phyloP scores from a whole-genome alignment of 2,113 vertebrate species.

The Tenebrosternarchus preto region DNA sequence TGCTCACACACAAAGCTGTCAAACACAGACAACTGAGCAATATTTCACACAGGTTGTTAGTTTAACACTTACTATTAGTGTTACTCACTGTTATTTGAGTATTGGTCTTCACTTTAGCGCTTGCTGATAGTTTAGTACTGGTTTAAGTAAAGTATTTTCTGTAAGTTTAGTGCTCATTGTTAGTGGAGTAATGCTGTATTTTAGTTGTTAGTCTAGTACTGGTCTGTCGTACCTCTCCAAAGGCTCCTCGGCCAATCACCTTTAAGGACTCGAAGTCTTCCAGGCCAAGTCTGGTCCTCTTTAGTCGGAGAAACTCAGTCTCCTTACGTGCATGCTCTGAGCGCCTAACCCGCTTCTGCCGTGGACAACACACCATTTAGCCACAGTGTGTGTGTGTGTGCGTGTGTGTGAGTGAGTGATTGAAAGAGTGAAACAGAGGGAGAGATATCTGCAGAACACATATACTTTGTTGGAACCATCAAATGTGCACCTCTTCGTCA shows the following conservation, averaged over 20 bases:
- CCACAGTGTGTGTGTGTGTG: background rate
- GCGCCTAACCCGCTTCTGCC: conserved; percentile 54
- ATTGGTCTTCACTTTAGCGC: background rate
- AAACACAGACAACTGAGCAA: background rate
- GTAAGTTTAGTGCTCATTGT: too few relatives aligned
- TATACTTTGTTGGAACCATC: background rate
- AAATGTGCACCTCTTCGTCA: conserved; percentile 83
- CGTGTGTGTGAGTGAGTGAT: too few relatives aligned
- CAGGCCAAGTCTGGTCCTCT: conserved; percentile 56
- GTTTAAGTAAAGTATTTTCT: too few relatives aligned
- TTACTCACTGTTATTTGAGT: background rate
- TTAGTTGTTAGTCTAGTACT: too few relatives aligned
- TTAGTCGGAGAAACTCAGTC: conserved; percentile 58
- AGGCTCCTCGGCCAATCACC: conserved; percentile 60
- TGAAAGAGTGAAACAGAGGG: too few relatives aligned
- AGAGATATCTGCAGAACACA: too few relatives aligned
- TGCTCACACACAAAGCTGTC: background rate
- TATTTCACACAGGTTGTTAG: background rate
- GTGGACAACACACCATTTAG: background rate
- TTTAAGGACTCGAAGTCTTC: conserved; percentile 60
- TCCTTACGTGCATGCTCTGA: conserved; percentile 58
- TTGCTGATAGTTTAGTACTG: too few relatives aligned
- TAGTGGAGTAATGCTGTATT: background rate
- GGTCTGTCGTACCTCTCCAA: conserved; percentile 53
- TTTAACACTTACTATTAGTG: background rate